Evolutionary conservation across 2,797 vertebrate species (phyloP).

Genomic region (Peromyscus attwateri): DNA sequence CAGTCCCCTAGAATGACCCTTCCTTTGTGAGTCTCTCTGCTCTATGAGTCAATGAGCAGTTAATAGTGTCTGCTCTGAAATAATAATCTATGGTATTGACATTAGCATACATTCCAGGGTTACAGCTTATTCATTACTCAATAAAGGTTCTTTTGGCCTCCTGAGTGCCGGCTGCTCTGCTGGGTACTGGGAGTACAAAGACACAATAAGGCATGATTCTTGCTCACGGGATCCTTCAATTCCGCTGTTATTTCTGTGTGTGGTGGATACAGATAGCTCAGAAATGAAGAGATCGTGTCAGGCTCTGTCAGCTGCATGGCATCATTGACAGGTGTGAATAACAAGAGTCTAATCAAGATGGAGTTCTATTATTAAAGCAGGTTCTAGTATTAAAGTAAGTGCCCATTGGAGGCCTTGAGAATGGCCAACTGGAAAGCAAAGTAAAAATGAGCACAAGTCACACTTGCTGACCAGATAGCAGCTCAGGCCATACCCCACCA

Average conservation of each 20-base stretch:
- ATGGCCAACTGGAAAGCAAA: background rate
- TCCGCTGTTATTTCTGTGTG: background rate
- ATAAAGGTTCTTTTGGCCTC: background rate
- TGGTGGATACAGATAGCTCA: background rate
- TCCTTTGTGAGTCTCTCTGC: slow-evolving; percentile 21
- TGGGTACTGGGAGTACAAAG: background rate
- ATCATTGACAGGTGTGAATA: background rate
- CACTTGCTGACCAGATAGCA: background rate
- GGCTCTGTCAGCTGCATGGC: background rate
- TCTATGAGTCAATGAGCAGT: background rate
- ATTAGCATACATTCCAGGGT: slow-evolving; percentile 4
- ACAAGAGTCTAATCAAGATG: background rate
- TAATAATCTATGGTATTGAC: background rate
- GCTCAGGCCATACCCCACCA: background rate
- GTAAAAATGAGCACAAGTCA: background rate
- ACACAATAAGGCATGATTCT: background rate
- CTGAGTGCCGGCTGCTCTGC: background rate
- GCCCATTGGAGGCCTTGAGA: background rate
- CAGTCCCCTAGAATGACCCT: background rate
- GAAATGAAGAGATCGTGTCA: background rate
- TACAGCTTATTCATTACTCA: background rate
- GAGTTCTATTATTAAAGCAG: slow-evolving; percentile 37
- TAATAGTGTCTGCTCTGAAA: background rate
- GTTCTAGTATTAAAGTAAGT: background rate
- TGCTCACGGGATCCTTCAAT: background rate